Evolutionary conservation across 2,888 invertebrate genomes (phyloP).

Genomic region (Portevinia maculata): DNA sequence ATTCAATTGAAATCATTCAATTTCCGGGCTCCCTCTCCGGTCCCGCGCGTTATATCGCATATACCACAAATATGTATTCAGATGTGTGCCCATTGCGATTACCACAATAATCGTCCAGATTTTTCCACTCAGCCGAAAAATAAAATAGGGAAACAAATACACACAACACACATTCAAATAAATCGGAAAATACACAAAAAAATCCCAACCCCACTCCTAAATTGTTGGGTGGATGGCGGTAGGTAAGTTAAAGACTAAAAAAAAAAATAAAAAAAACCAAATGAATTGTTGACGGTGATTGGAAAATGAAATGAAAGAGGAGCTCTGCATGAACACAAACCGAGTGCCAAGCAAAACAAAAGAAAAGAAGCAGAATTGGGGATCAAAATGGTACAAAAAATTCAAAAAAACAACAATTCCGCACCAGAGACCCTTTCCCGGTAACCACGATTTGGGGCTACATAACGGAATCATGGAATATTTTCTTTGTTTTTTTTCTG

Average conservation of each 20-base stretch:
- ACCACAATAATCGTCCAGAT: conserved; percentile 74
- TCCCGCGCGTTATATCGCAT: background rate
- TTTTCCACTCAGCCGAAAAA: conserved; percentile 56
- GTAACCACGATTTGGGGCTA: conserved; percentile 67
- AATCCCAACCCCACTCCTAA: background rate
- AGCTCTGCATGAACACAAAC: conserved; percentile 59
- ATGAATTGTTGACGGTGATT: conserved; percentile 72
- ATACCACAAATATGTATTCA: conserved; percentile 69
- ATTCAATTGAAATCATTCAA: conserved; percentile 70
- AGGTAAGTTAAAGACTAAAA: conserved; percentile 15
- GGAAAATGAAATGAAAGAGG: conserved; percentile 72
- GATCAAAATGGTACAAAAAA: conserved; percentile 51
- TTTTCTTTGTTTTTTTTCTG: conserved; percentile 10
- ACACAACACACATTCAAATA: conserved; percentile 45
- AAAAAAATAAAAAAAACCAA: conserved; percentile 49
- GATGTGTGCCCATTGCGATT: conserved; percentile 73
- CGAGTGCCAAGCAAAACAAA: conserved; percentile 12
- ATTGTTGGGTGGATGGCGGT: background rate
- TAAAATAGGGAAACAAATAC: background rate
- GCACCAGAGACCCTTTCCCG: conserved; percentile 58
- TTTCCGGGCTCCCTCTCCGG: conserved; percentile 51
- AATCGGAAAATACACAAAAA: conserved; percentile 5
- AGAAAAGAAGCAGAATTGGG: conserved; percentile 54
- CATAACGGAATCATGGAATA: conserved; percentile 58
- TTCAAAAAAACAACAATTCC: conserved; percentile 35